Base-by-base conservation (phyloP, 2,888 invertebrate species). In the Aspidapion aeneum region DNA sequence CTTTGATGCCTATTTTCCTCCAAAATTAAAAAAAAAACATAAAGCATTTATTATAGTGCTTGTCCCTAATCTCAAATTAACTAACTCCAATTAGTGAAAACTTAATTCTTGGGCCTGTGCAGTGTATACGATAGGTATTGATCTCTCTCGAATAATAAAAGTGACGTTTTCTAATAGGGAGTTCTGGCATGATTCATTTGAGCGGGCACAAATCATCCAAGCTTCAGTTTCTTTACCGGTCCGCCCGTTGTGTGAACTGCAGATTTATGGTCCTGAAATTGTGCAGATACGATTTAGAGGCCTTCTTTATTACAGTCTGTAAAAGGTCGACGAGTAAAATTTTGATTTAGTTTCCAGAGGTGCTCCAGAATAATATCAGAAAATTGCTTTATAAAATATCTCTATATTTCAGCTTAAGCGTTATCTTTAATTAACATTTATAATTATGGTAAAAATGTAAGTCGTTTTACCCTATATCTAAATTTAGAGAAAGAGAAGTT, bases 141-240 rank as follows among this genome's bases (percentile, higher is more conserved):
- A n/a, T n/a, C n/a, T n/a, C n/a, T n/a, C n/a, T 35, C 35, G 61
- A 66, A 66, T 64, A 64, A 64, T 66, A 64, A 64, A 66, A 64
- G 61, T 61, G 66, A 66, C 64, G 61, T 60, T 58, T 64, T 64
- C 64, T 64, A 66, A 66, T 66, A 61, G 66, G 66, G 61, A 52
- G 60, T 62, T 59, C 56, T 64, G 62, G 35, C 35, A 12, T 35
- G 35, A 35, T 35, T 35, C 35, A 35, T 35, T 35, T 35, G 35
- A 35, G 12, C 35, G 35, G 35, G 12, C 35, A 35, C 35, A 35
- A 35, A 35, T 35, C 35, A 35, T 35, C 35, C 35, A 12, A 35
- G 35, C 35, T 3, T 35, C 35, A 35, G 35, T 35, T 35, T 35
- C 35, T 35, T 35, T 35, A 35, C 35, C 35, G 35, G 35, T 35